phyloP scores from a whole-genome alignment of 2,888 invertebrate species.

The Tenthredo notha region DNA sequence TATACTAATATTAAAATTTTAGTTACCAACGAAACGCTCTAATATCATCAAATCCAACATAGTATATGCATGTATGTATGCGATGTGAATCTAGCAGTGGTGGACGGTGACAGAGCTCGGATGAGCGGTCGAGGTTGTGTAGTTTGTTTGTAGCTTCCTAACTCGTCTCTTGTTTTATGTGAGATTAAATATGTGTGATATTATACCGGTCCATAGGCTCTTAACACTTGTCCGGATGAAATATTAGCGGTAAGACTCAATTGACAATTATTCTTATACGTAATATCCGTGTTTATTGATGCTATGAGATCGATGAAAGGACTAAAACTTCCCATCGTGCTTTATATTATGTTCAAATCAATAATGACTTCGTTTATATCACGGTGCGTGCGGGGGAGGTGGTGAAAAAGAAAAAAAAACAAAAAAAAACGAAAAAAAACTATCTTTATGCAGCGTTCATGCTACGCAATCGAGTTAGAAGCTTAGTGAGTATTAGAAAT shows the following conservation, averaged over 20 bases:
- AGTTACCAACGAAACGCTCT: neutral
- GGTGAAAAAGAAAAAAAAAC: no score
- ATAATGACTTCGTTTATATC: neutral
- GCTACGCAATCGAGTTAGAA: neutral
- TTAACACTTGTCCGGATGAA: neutral
- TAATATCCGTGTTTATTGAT: neutral
- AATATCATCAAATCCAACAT: neutral
- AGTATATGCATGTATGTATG: neutral
- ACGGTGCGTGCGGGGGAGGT: neutral
- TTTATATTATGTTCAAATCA: neutral
- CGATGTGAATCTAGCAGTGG: slow-evolving; percentile 12
- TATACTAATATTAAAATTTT: neutral
- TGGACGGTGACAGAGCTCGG: neutral
- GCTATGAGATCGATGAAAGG: neutral
- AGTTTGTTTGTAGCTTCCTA: neutral
- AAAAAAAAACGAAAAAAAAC: neutral
- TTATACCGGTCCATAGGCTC: slow-evolving; percentile 6
- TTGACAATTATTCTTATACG: neutral
- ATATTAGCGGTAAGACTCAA: neutral
- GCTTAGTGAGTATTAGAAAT: no score
- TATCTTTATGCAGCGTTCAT: neutral
- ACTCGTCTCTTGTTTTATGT: neutral
- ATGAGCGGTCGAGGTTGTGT: neutral
- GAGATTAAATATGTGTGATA: slow-evolving; percentile 15
- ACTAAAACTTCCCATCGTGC: neutral